These are phyloP conservation scores for Channa argus DNA, from an alignment of 2,113 vertebrate genomes.

Conservation along the genomic window DNA sequence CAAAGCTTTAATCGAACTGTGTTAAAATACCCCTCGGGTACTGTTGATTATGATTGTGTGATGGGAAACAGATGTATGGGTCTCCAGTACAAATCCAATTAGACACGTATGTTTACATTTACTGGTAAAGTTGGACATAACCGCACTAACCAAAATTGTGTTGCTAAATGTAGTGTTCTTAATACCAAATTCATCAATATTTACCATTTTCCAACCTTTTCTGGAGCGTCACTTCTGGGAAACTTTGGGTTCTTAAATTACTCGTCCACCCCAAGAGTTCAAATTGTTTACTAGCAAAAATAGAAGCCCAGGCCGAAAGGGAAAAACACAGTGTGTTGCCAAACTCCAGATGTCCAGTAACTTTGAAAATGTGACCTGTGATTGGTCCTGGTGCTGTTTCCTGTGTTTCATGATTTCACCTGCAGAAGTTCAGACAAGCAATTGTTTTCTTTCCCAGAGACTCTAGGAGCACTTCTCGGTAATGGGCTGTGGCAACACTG, in stretches of 20 bases:
- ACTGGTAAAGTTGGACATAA: conserved; percentile 35
- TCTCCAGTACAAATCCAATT: conserved; percentile 15
- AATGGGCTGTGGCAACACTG: conserved; percentile 37
- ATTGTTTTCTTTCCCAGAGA: conserved; percentile 42
- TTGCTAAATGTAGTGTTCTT: conserved; percentile 10
- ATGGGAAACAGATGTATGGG: conserved; percentile 24
- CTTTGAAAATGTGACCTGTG: conserved; percentile 24
- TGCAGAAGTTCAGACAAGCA: conserved; percentile 25
- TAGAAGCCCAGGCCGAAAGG: conserved; percentile 15
- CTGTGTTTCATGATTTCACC: conserved; percentile 35
- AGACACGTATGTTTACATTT: conserved; percentile 11
- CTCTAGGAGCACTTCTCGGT: conserved; percentile 33
- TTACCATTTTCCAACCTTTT: conserved; percentile 11
- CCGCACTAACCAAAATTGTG: conserved; percentile 21
- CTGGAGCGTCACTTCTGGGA: conserved; percentile 27
- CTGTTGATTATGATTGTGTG: conserved; percentile 3
- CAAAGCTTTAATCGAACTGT: conserved; percentile 9
- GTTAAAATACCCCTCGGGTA: conserved; percentile 7
- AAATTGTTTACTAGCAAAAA: conserved; percentile 37
- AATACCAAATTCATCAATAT: conserved; percentile 20
- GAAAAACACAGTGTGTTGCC: conserved; percentile 38
- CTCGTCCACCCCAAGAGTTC: conserved; percentile 22
- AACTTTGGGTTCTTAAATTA: conserved; percentile 39
- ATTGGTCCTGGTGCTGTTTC: conserved; percentile 19
- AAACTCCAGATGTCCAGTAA: conserved; percentile 24